Evolutionary conservation across 2,113 vertebrate species (phyloP), one percentile per base, ranked within the genome.

Genomic region (zebrafish (Danio rerio)): DNA sequence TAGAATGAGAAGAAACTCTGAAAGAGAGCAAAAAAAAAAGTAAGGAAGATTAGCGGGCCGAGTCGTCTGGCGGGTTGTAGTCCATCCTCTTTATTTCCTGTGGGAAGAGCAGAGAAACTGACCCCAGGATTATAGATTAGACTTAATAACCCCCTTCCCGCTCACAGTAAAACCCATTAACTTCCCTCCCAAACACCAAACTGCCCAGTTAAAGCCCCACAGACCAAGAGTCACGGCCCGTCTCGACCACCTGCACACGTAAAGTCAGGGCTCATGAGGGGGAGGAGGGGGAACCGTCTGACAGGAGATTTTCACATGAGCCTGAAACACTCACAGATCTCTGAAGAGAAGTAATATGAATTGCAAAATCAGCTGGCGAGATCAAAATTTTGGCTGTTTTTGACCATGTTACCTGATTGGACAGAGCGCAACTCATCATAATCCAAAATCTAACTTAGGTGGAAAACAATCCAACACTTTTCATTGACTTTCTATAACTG

Each of bases 271-370:
- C 42, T 84, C 79, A 84, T 83, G 78, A 77, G 21, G 66, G 74
- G 68, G 45, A 68, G 71, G 61, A 47, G 18, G 53, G 77, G 70
- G 73, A 16, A 77, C 13, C 42, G 79, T 47, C 86, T 87, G 86
- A 84, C 15, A 18, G 81, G 86, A 86, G 86, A 84, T 84, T 86
- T 87, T 86, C 86, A 88, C 85, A 88, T 62, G 15, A 80, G 81
- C 58, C 72, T 18, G 40, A 31, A 31, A 31, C 31, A 31, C 31
- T 31, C 31, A 31, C 31, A 31, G 31, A 3, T 31, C 31, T 31
- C 31, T 31, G 31, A 31, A 31, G 31, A 31, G 31, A 31, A 31
- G 31, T 2, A 31, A 31, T 31, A 31, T n/a, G n/a, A n/a, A n/a
- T n/a, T n/a, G n/a, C n/a, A n/a, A n/a, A n/a, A n/a, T n/a, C n/a